These are phyloP conservation scores for Piscicola geometra DNA, from an alignment of 2,888 invertebrate species.

Conservation along the genomic window DNA sequence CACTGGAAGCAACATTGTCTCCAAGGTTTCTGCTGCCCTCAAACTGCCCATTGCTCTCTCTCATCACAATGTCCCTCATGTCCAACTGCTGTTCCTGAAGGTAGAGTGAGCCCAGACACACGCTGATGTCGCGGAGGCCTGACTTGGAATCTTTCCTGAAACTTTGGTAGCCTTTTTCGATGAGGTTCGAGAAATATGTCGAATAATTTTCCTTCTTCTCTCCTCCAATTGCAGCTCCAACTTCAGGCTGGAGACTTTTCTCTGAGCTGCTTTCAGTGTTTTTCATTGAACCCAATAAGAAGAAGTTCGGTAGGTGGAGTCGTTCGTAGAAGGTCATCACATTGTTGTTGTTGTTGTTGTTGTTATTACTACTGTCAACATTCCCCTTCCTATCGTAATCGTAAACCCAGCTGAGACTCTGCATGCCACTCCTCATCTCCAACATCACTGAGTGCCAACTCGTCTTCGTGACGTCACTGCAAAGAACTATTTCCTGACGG, in stretches of 20 bases:
- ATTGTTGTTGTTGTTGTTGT: slow-evolving; percentile 10
- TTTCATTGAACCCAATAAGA: not conserved
- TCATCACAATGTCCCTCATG: not conserved
- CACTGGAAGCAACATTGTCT: too few relatives aligned
- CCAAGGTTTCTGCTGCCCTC: too few relatives aligned
- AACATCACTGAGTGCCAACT: slow-evolving; percentile 3
- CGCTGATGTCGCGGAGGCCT: not conserved
- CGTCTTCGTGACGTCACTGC: not conserved
- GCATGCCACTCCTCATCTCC: not conserved
- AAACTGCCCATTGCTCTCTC: not conserved
- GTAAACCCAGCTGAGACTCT: slow-evolving; percentile 7
- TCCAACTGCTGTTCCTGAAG: not conserved
- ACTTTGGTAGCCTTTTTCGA: not conserved
- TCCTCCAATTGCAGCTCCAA: not conserved
- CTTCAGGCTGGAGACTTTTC: not conserved
- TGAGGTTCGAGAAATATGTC: not conserved
- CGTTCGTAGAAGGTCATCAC: not conserved
- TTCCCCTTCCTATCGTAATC: not conserved
- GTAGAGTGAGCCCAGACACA: not conserved
- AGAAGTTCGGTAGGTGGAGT: not conserved
- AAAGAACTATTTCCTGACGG: not conserved
- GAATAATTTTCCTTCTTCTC: not conserved
- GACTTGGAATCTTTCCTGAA: not conserved
- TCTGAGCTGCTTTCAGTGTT: not conserved
- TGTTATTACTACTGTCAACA: slow-evolving; percentile 3